These are phyloP conservation scores for Periparus ater DNA, from an alignment of 2,797 vertebrate species.

Conservation along the genomic window DNA sequence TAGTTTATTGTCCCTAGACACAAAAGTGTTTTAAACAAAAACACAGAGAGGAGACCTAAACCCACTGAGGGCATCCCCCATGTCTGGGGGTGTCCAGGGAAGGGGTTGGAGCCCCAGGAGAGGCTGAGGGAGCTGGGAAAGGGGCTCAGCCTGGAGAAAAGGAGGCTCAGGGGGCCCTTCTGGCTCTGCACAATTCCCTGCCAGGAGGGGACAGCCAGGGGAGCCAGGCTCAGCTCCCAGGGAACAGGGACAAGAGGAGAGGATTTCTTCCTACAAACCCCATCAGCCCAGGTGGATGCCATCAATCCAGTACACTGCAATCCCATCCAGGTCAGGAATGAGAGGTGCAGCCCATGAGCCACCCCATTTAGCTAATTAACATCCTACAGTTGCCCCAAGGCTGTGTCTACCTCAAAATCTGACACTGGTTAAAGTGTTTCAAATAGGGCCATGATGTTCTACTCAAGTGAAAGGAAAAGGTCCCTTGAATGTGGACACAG, in stretches of 20 bases:
- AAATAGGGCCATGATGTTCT: neutral
- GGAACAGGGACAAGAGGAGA: neutral
- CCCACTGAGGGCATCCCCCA: neutral
- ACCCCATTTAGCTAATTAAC: neutral
- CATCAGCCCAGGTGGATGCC: neutral
- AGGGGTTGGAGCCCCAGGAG: neutral
- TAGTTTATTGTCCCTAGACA: neutral
- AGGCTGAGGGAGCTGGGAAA: neutral
- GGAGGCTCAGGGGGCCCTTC: neutral
- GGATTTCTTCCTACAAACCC: neutral
- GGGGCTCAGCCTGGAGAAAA: neutral
- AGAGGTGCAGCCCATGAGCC: neutral
- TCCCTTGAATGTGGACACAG: neutral
- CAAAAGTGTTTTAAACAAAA: neutral
- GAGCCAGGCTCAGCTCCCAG: neutral
- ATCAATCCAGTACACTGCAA: neutral
- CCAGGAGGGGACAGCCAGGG: neutral
- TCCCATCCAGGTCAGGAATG: neutral
- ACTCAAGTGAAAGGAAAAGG: neutral
- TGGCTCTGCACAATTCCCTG: neutral
- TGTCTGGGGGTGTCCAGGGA: neutral
- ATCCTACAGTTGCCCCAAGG: neutral
- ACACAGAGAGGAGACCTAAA: neutral
- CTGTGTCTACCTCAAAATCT: neutral
- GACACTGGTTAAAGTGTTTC: neutral